These are phyloP conservation scores for Anolis carolinensis DNA, from an alignment of 2,113 vertebrate species.

Conservation along the genomic window DNA sequence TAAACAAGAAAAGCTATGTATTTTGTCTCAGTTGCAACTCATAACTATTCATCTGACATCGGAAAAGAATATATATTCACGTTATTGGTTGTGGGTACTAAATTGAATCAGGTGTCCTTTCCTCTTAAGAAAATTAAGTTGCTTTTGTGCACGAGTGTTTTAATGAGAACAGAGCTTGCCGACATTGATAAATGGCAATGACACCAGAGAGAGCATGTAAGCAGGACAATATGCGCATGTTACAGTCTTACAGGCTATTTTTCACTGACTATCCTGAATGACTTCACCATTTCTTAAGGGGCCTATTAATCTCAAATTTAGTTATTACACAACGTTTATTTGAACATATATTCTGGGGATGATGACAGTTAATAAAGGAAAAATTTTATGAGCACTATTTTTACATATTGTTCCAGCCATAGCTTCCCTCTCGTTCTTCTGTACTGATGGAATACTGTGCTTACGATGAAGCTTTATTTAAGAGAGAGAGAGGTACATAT, in stretches of 20 bases:
- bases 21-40: slow-evolving; percentile 84
- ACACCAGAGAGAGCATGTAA: slow-evolving; percentile 83
- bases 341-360: slow-evolving; percentile 94
- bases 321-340: slow-evolving; percentile 96
- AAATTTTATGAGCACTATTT: slow-evolving; percentile 89
- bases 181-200: slow-evolving; percentile 97
- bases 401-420: slow-evolving; percentile 85
- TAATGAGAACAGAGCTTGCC: slow-evolving; percentile 90
- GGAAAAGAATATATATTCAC: slow-evolving; percentile 81
- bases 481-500: slow-evolving; percentile 69
- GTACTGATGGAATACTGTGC: slow-evolving; percentile 81
- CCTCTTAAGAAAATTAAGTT: slow-evolving; percentile 99
- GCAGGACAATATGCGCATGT: slow-evolving; percentile 91
- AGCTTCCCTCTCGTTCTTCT: slow-evolving; percentile 77
- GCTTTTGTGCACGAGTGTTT: slow-evolving; percentile 88
- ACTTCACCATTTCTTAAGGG: slow-evolving; percentile 84
- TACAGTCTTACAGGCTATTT: slow-evolving; percentile 87
- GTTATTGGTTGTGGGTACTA: slow-evolving; percentile 79
- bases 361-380: slow-evolving; percentile 97
- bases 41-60: slow-evolving; percentile 82
- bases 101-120: slow-evolving; percentile 99
- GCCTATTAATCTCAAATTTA: slow-evolving; percentile 93
- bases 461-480: slow-evolving; percentile 65
- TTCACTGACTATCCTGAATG: slow-evolving; percentile 87
- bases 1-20: slow-evolving; percentile 69